Percentiles rank a stretch among this genome's conserved stretches.
phyloP scores from a whole-genome alignment of 2,113 vertebrate species.

The Nannospalax galili region DNA sequence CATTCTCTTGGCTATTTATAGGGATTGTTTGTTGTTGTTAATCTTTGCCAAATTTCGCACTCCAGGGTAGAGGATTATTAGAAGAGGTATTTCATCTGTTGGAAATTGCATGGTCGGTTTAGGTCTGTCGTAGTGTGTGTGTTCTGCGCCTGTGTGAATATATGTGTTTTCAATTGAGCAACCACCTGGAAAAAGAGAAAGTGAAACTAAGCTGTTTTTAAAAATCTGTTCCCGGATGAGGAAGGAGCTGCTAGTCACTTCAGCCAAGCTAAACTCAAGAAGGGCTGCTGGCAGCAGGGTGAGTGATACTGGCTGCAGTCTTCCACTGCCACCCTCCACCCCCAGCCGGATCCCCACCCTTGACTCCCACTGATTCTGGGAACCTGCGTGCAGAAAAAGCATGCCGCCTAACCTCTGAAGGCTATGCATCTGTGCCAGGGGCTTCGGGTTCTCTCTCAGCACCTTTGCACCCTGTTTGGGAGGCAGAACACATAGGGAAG shows the following conservation, averaged over 20 bases:
- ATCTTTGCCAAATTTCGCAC: not conserved
- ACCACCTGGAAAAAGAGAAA: slow-evolving; percentile 51
- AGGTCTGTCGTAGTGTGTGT: not conserved
- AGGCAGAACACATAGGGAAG: not conserved
- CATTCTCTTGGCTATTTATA: not conserved
- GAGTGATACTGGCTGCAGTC: not conserved
- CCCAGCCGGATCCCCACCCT: too few relatives aligned
- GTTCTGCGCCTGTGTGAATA: not conserved
- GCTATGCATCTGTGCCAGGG: not conserved
- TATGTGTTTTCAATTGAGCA: not conserved
- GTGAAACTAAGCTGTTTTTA: not conserved
- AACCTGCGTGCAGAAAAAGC: not conserved
- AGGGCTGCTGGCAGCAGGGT: not conserved
- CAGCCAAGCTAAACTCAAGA: not conserved
- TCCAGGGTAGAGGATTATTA: not conserved
- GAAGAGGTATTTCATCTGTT: not conserved
- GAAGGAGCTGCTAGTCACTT: not conserved
- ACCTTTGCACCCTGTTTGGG: not conserved
- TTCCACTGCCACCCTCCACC: not conserved
- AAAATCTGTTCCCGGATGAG: not conserved
- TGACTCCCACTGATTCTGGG: not conserved
- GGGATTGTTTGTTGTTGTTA: not conserved
- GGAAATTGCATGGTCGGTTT: not conserved
- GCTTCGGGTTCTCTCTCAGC: not conserved
- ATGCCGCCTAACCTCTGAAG: not conserved